Base-by-base conservation (phyloP, 2,888 invertebrate species). In the Agrochola lychnidis region DNA sequence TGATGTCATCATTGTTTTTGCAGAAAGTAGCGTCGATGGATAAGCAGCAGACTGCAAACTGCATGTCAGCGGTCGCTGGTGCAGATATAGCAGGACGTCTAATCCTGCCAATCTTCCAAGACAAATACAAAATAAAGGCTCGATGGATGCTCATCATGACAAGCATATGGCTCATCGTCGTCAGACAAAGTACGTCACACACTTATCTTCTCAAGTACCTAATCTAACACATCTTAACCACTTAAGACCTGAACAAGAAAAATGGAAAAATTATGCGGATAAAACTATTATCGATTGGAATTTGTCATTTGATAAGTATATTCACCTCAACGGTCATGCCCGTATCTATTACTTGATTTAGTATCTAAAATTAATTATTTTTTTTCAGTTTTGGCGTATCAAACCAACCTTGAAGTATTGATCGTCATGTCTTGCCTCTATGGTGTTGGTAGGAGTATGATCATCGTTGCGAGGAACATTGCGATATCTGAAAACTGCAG, bases 401-500 rank as follows among this genome's bases (percentile, higher is more conserved):
- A 97, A 88, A 96, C 96, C 0, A 95, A 97, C 48, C 93, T 97
- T 53, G 91, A 90, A 0, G 92, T 95, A 10, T 91, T 98, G 56
- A 93, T 98, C 9, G 85, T 93, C 0, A 95, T 97, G 92, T 97
- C 98, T 2, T 94, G 97, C 16, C 91, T 98, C 0, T 97, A 97
- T 87, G 98, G 98, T n/a, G 97, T 98, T 88, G 97, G 98, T 42
- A 97, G 98, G 84, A 98, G 98, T 70, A 97, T 98, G 88, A 97
- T 98, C 0, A 97, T 98, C n/a, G 97, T 98, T 1, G 97, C 98
- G 82, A 97, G 98, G 89, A 98, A 98, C 90, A 95, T 98, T 62
- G 97, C 97, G 0, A 97, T 98, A 69, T 97, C 98, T 0, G 98
- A 98, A 83, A 96, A 98, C 89, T 97, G 97, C 83, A 94, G 95